Evolutionary conservation across 2,888 invertebrate species (phyloP).

Genomic region (Megamerina dolium): DNA sequence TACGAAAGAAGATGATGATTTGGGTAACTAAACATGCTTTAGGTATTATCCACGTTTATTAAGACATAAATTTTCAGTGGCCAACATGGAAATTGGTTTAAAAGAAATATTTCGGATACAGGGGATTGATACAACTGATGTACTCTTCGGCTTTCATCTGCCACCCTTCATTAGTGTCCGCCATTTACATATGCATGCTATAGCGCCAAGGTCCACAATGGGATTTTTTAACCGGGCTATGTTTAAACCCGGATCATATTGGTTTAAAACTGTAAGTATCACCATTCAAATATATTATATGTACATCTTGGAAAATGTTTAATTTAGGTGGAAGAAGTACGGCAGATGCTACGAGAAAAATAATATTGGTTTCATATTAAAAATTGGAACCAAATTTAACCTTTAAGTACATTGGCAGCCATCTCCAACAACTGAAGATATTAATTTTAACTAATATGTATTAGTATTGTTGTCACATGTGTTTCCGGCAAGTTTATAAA

Average conservation of each 20-base stretch:
- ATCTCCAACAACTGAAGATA: no score
- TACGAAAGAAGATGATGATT: conserved; percentile 57
- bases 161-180: conserved; percentile 79
- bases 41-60: background rate
- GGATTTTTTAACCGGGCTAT: conserved; percentile 58
- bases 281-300: no score
- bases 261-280: conserved; percentile 73
- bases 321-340: conserved; percentile 7
- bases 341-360: conserved; percentile 4
- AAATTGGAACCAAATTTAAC: background rate
- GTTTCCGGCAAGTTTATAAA: no score
- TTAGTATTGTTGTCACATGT: no score
- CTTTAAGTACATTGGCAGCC: background rate
- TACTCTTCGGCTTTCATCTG: conserved; percentile 78
- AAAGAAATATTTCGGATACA: conserved; percentile 51
- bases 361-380: no score
- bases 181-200: conserved; percentile 78
- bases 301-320: background rate
- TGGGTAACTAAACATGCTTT: conserved; percentile 55
- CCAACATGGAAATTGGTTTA: conserved; percentile 57
- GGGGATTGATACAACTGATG: conserved; percentile 49
- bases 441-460: no score
- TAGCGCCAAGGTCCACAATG: conserved; percentile 74
- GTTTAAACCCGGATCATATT: conserved; percentile 68
- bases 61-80: conserved; percentile 52